Percentiles rank a stretch among this genome's conserved stretches.
Conservation (phyloP, 2,113 vertebrate species). For the Geococcyx californianus region DNA sequence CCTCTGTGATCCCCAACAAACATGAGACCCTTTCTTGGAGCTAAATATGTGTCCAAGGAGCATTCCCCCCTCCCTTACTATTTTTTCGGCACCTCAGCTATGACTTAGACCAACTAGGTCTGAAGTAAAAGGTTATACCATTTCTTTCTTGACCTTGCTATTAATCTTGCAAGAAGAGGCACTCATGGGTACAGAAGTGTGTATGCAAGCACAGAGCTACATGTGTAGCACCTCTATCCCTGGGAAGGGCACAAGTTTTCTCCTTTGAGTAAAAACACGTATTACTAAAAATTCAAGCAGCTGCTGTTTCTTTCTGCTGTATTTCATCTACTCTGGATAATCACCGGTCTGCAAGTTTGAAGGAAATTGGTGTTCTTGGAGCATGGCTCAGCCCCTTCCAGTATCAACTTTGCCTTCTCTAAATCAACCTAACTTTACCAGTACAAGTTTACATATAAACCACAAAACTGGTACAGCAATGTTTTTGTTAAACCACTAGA, state of each 20-base stretch:
- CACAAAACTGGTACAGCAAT: neutral
- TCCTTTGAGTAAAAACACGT: neutral
- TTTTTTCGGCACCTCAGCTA: neutral
- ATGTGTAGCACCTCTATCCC: neutral
- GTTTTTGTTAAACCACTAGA: neutral
- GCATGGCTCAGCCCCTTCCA: neutral
- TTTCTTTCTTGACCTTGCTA: neutral
- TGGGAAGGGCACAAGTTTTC: neutral
- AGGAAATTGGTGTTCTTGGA: neutral
- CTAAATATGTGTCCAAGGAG: neutral
- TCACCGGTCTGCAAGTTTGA: neutral
- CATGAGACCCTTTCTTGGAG: neutral
- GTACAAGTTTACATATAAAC: neutral
- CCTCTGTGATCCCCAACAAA: neutral
- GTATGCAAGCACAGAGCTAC: neutral
- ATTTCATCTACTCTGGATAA: neutral
- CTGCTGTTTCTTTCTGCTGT: neutral
- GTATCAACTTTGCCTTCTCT: neutral
- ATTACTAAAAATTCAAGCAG: conserved; percentile 6
- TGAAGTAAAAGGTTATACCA: neutral
- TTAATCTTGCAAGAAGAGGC: neutral
- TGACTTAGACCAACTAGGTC: neutral
- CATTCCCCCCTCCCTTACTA: neutral
- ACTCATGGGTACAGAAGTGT: neutral
- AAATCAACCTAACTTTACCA: neutral